These are phyloP conservation scores for Phalacrocorax carbo DNA, from an alignment of 2,113 vertebrate genomes.

Conservation along the genomic window DNA sequence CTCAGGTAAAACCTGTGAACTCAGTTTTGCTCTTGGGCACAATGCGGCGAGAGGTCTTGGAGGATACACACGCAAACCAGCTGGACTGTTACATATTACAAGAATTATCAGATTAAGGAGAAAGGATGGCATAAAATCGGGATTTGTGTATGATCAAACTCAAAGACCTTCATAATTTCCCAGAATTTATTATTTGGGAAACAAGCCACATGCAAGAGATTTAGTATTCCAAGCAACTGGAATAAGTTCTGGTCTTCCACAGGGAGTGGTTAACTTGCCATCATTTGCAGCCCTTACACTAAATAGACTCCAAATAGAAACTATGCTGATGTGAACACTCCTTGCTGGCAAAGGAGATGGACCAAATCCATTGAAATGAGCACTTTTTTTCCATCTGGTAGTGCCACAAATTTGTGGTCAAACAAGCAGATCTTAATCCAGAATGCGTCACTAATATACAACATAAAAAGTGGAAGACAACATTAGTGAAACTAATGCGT, in stretches of 20 bases:
- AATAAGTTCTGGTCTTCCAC: neutral
- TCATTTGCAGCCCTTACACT: neutral
- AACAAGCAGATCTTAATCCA: neutral
- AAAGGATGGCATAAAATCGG: neutral
- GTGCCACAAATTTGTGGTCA: neutral
- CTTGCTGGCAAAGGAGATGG: neutral
- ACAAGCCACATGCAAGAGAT: neutral
- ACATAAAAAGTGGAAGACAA: neutral
- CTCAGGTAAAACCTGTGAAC: neutral
- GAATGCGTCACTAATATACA: neutral
- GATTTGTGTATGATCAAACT: neutral
- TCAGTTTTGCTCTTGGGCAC: neutral
- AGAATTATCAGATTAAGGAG: neutral
- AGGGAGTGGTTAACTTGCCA: neutral
- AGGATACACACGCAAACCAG: neutral
- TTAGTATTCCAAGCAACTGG: neutral
- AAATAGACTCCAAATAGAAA: neutral
- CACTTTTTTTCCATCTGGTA: neutral
- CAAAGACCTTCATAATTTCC: neutral
- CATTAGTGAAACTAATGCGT: neutral
- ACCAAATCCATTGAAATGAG: neutral
- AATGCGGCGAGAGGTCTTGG: fast-evolving
- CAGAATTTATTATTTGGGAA: neutral
- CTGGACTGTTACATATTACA: neutral
- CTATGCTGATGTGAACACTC: neutral